Percentiles rank a stretch among this genome's conserved stretches.
Evolutionary conservation across 2,888 invertebrate species (phyloP).

Genomic region (Poecilus cupreus): DNA sequence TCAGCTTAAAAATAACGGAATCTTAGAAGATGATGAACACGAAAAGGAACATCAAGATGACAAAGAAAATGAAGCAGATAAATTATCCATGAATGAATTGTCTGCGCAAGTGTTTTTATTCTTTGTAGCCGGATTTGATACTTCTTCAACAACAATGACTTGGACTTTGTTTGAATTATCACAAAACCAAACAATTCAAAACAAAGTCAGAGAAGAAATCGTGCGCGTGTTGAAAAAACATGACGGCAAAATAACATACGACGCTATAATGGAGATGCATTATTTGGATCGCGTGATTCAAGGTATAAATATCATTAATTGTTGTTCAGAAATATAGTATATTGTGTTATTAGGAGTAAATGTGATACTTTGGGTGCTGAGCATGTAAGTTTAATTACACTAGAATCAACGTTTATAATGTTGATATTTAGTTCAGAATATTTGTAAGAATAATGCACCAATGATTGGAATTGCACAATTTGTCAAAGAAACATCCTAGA

Average conservation of each 20-base stretch:
- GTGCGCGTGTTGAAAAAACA: slow-evolving; percentile 65
- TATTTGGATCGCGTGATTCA: slow-evolving; percentile 72
- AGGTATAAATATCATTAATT: slow-evolving; percentile 63
- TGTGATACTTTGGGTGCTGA: too few relatives aligned
- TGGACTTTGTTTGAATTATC: slow-evolving; percentile 71
- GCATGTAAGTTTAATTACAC: too few relatives aligned
- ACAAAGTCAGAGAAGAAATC: slow-evolving; percentile 71
- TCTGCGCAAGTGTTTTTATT: slow-evolving; percentile 72
- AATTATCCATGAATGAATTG: slow-evolving; percentile 65
- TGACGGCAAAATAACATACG: slow-evolving; percentile 69
- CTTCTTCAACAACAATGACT: slow-evolving; percentile 71
- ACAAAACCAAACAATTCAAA: slow-evolving; percentile 70
- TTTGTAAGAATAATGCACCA: too few relatives aligned
- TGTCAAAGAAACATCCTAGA: too few relatives aligned
- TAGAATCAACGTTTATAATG: too few relatives aligned
- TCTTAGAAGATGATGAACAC: slow-evolving; percentile 60
- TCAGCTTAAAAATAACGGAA: slow-evolving; percentile 69
- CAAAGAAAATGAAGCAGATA: slow-evolving; percentile 35
- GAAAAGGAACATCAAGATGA: slow-evolving; percentile 29
- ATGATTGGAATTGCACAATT: too few relatives aligned
- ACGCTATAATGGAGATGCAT: slow-evolving; percentile 71
- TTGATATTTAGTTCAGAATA: too few relatives aligned
- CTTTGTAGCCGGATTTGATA: slow-evolving; percentile 74
- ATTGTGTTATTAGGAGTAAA: too few relatives aligned
- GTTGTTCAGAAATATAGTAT: neutral